A percentile compares a stretch with the other conserved stretches of the same genome.
These are phyloP conservation scores for Phytoseiulus persimilis DNA, from an alignment of 2,888 invertebrate genomes.

Conservation along the genomic window DNA sequence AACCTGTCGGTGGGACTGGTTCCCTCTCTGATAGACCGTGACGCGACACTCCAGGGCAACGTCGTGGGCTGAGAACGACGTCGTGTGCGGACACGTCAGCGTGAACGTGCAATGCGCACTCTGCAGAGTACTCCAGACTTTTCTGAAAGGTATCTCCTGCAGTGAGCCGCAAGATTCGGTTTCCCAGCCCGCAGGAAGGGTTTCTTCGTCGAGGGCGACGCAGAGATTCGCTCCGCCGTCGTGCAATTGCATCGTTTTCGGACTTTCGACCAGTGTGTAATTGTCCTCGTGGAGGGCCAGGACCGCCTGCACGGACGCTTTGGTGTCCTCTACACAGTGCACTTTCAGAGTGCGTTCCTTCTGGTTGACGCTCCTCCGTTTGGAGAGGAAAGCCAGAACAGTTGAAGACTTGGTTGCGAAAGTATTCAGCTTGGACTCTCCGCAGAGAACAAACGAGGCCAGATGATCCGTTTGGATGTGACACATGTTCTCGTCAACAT, in stretches of 20 bases:
- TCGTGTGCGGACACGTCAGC: slow-evolving; percentile 55
- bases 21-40: slow-evolving; percentile 66
- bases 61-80: slow-evolving; percentile 13
- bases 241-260: slow-evolving; percentile 75
- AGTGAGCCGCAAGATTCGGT: slow-evolving; percentile 54
- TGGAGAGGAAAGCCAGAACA: slow-evolving; percentile 65
- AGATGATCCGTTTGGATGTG: slow-evolving; percentile 84
- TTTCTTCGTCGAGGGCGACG: slow-evolving; percentile 74
- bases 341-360: slow-evolving; percentile 73
- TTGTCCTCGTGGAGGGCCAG: not conserved
- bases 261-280: slow-evolving; percentile 67
- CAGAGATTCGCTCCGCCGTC: slow-evolving; percentile 80
- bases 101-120: slow-evolving; percentile 74
- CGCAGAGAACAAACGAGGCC: slow-evolving; percentile 80
- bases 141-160: slow-evolving; percentile 64
- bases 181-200: slow-evolving; percentile 76
- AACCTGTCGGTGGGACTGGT: slow-evolving; percentile 59
- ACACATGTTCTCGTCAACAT: slow-evolving; percentile 71
- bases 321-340: slow-evolving; percentile 85
- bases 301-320: slow-evolving; percentile 62
- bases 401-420: slow-evolving; percentile 67
- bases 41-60: slow-evolving; percentile 60
- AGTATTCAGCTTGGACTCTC: slow-evolving; percentile 61
- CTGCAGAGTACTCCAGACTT: slow-evolving; percentile 73
- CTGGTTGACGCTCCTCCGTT: slow-evolving; percentile 51